Conservation (phyloP, 2,113 vertebrate genomes). For the Alouatta palliata region DNA sequence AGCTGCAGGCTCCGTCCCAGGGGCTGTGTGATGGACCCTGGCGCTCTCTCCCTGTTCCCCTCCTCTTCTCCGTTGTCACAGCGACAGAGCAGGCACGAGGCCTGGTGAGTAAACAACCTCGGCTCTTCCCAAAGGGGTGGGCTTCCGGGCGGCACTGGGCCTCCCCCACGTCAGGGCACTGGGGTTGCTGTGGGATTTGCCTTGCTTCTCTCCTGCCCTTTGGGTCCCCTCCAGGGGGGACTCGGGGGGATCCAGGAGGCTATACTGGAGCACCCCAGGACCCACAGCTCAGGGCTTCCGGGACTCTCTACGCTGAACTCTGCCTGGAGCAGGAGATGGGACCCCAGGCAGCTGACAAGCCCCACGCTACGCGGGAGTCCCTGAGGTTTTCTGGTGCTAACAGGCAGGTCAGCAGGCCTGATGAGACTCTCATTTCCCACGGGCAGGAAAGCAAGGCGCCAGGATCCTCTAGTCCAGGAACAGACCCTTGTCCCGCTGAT, state of each 20-base stretch:
- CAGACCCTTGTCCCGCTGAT: rapidly evolving
- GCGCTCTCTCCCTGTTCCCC: background rate
- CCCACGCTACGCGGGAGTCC: rapidly evolving
- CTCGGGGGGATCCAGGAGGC: background rate
- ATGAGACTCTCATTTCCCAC: rapidly evolving
- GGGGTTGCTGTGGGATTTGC: background rate
- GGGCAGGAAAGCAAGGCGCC: background rate
- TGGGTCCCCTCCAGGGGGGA: background rate
- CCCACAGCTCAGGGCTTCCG: background rate
- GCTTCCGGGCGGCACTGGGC: background rate
- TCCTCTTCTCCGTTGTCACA: background rate
- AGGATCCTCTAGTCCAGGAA: rapidly evolving
- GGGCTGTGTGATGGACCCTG: background rate
- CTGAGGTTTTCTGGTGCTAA: rapidly evolving
- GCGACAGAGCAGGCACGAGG: background rate
- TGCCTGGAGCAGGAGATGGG: rapidly evolving
- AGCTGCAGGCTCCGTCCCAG: rapidly evolving
- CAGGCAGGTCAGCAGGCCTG: background rate
- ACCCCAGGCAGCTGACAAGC: background rate
- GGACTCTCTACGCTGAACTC: background rate
- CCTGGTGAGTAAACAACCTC: background rate
- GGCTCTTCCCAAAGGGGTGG: rapidly evolving
- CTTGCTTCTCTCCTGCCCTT: no score
- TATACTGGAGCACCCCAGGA: no score
- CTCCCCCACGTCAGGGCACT: background rate